phyloP scores from a whole-genome alignment of 1,140 invertebrate genomes.

The Holcopasites calliopsidis region DNA sequence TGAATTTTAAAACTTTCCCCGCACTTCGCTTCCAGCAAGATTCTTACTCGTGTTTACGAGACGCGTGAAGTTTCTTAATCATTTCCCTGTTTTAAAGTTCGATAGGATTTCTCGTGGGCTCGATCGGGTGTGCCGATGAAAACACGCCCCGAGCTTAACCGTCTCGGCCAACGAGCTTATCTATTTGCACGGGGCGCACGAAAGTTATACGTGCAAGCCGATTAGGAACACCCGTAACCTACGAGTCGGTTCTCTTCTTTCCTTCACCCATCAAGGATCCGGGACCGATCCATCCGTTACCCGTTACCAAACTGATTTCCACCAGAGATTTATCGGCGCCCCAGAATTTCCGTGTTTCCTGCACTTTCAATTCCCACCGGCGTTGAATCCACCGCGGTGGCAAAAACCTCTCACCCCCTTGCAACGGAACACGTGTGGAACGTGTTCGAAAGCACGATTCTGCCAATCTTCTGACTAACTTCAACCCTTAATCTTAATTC shows the following conservation, averaged over 20 bases:
- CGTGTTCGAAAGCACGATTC: conserved; percentile 36
- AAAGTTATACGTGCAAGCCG: conserved; percentile 57
- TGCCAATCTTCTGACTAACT: background rate
- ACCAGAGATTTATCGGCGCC: conserved; percentile 53
- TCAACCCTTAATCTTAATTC: too few relatives aligned
- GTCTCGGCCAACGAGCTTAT: conserved; percentile 46
- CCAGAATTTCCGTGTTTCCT: conserved; percentile 54
- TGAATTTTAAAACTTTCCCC: too few relatives aligned
- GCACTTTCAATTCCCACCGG: conserved; percentile 44
- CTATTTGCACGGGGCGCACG: conserved; percentile 45
- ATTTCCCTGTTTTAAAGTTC: background rate
- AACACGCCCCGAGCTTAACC: conserved; percentile 48
- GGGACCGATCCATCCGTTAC: background rate
- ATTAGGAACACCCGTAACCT: conserved; percentile 50
- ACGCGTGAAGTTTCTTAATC: background rate
- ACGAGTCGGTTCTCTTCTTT: background rate
- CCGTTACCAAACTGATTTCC: conserved; percentile 42
- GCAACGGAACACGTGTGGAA: conserved; percentile 40
- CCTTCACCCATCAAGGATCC: background rate
- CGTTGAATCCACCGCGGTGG: conserved; percentile 15
- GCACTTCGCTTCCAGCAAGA: too few relatives aligned
- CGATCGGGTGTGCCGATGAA: conserved; percentile 31
- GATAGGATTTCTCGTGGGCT: conserved; percentile 43
- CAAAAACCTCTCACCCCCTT: conserved; percentile 2
- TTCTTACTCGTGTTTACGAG: too few relatives aligned